Percentiles rank a stretch among this genome's conserved stretches.
phyloP scores from a whole-genome alignment of 1,140 invertebrate genomes.

The Fopius arisanus region DNA sequence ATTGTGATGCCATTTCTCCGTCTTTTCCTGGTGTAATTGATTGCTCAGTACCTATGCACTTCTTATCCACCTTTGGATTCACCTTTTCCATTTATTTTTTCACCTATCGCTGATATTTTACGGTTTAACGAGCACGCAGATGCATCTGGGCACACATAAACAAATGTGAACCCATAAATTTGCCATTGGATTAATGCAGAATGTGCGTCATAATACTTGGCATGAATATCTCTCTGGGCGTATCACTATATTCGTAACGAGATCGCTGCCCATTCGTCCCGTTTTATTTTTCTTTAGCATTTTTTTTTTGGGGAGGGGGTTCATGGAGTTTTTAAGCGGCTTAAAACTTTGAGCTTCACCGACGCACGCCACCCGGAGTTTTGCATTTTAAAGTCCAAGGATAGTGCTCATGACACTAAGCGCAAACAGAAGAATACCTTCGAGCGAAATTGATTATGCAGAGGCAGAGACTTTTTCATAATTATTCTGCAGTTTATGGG shows the following conservation, averaged over 20 bases:
- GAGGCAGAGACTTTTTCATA: background rate
- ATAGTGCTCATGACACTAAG: background rate
- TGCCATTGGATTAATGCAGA: background rate
- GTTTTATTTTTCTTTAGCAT: slow-evolving; percentile 14
- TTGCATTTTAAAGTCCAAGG: slow-evolving; percentile 9
- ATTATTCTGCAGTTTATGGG: background rate
- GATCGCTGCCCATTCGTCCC: background rate
- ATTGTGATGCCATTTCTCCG: background rate
- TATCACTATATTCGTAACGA: background rate
- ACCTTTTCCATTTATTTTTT: background rate
- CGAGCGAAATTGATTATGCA: background rate
- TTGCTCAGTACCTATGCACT: background rate
- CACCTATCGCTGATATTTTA: background rate
- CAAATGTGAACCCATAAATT: background rate
- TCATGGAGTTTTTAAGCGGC: slow-evolving; percentile 25
- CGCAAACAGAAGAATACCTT: background rate
- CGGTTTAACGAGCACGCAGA: background rate
- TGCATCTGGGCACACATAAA: background rate
- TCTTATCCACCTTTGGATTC: background rate
- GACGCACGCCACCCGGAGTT: background rate
- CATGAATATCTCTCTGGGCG: background rate
- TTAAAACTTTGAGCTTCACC: slow-evolving; percentile 24
- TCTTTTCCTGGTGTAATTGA: background rate
- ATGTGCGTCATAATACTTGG: background rate
- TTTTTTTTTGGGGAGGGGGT: no score